These are phyloP conservation scores for Norana najaformis DNA, from an alignment of 2,888 invertebrate genomes.

Conservation along the genomic window DNA sequence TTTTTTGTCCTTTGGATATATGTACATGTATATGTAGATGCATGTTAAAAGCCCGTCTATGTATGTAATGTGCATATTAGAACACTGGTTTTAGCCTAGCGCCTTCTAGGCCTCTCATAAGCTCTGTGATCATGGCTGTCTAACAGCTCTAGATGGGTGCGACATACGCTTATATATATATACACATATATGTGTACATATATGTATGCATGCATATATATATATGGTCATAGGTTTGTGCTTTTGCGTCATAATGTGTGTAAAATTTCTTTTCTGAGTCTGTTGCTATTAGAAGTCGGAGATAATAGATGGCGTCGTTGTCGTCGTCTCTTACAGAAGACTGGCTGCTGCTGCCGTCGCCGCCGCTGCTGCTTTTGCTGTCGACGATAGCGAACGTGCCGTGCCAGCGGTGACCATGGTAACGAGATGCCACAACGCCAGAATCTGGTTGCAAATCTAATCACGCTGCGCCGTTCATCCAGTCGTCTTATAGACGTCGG, in stretches of 20 bases:
- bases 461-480: neutral
- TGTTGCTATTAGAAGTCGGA: conserved; percentile 13
- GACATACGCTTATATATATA: neutral
- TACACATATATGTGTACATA: neutral
- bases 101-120: no score
- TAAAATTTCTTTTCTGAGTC: neutral
- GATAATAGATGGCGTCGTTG: conserved; percentile 5
- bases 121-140: no score
- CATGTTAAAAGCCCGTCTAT: no score
- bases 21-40: no score
- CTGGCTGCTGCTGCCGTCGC: conserved; percentile 3
- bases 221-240: neutral
- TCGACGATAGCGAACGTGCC: conserved; percentile 6
- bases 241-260: no score
- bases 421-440: conserved; percentile 5
- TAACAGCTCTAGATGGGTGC: neutral
- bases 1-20: no score
- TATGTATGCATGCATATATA: neutral
- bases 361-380: neutral
- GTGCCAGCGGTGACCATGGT: neutral
- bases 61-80: no score
- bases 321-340: neutral
- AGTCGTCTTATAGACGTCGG: neutral
- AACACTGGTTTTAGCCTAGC: no score
- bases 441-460: conserved; percentile 1